A percentile compares a stretch with the other conserved stretches of the same genome.
These are phyloP conservation scores for Polyploca ridens DNA, from an alignment of 2,888 invertebrate species.

Conservation along the genomic window DNA sequence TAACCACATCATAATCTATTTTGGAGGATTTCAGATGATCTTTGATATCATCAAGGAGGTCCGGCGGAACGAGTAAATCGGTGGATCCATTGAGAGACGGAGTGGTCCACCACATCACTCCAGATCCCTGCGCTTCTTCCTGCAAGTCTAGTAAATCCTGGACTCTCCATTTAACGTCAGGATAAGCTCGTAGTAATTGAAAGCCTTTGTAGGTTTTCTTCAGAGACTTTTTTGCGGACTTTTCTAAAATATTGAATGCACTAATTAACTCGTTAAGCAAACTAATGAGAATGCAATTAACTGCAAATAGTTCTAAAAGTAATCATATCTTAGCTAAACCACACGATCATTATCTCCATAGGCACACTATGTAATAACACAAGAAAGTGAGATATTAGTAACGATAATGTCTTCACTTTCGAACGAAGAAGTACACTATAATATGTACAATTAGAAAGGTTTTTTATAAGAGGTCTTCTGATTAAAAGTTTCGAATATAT, in stretches of 20 bases:
- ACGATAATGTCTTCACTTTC: conserved; percentile 35
- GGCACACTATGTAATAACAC: conserved; percentile 25
- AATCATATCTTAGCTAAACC: conserved; percentile 7
- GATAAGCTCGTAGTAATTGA: conserved; percentile 77
- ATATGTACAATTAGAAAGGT: conserved; percentile 18
- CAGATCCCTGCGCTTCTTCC: conserved; percentile 79
- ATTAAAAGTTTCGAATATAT: conserved; percentile 20
- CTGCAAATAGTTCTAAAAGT: not conserved
- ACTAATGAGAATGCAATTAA: not conserved
- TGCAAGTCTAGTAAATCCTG: conserved; percentile 73
- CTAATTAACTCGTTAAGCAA: not conserved
- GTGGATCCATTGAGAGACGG: conserved; percentile 83
- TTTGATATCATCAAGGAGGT: conserved; percentile 84
- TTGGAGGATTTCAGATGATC: conserved; percentile 85
- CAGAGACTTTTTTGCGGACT: conserved; percentile 63
- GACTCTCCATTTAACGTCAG: conserved; percentile 74
- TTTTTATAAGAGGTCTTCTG: conserved; percentile 23
- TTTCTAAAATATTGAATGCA: conserved; percentile 31
- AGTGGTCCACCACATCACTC: conserved; percentile 79
- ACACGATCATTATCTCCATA: conserved; percentile 8
- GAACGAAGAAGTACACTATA: conserved; percentile 18
- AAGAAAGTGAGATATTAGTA: conserved; percentile 44
- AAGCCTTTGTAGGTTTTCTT: conserved; percentile 83
- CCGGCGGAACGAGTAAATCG: conserved; percentile 90
- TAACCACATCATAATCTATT: conserved; percentile 87